A percentile compares a stretch with the other conserved stretches of the same genome.
phyloP scores from a whole-genome alignment of 1,140 invertebrate species.

The Planococcus citri region DNA sequence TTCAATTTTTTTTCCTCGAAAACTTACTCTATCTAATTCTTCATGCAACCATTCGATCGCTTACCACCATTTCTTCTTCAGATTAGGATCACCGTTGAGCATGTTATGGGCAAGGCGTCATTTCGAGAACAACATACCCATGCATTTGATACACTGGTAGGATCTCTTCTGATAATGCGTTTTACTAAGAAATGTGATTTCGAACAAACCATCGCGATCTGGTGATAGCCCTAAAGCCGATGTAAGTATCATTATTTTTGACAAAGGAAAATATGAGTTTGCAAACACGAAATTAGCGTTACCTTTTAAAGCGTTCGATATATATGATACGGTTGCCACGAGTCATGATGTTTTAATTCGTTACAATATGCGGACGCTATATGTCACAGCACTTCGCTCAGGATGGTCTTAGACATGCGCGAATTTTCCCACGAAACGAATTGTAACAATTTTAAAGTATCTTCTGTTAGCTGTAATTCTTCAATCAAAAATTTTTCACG shows the following conservation, averaged over 20 bases:
- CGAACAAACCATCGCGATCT: conserved; percentile 83
- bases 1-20: background rate
- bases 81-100: conserved; percentile 57
- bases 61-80: conserved; percentile 72
- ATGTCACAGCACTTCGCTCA: conserved; percentile 84
- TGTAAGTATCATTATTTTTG: background rate
- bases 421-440: conserved; percentile 96
- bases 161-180: conserved; percentile 91
- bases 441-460: conserved; percentile 74
- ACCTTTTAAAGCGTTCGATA: conserved; percentile 80
- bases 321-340: conserved; percentile 87
- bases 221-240: conserved; percentile 59
- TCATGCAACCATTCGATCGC: conserved; percentile 91
- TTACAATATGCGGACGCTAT: conserved; percentile 91
- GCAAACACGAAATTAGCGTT: conserved; percentile 23
- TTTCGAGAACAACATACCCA: conserved; percentile 79
- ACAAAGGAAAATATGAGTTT: too few relatives aligned
- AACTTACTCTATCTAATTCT: conserved; percentile 65
- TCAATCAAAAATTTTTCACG: conserved; percentile 92
- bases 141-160: conserved; percentile 92
- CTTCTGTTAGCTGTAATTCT: conserved; percentile 81
- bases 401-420: conserved; percentile 72
- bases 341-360: conserved; percentile 85
- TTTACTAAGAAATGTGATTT: conserved; percentile 82
- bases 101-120: conserved; percentile 61